These are phyloP conservation scores for Maniola jurtina DNA, from an alignment of 1,140 invertebrate species.

Conservation along the genomic window DNA sequence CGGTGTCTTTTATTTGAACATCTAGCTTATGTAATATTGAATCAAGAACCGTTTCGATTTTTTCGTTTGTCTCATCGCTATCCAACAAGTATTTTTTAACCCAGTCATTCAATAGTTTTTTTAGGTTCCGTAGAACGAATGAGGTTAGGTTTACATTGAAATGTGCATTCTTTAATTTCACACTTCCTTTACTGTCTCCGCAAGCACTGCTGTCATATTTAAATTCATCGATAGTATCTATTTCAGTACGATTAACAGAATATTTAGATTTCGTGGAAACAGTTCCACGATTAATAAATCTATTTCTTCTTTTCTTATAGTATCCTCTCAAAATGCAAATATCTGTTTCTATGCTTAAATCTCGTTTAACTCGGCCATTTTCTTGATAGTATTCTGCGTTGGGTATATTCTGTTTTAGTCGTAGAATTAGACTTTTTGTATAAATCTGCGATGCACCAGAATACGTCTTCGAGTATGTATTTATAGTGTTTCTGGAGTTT, in stretches of 20 bases:
- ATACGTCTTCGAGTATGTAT: conserved; percentile 46
- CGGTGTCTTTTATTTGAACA: conserved; percentile 29
- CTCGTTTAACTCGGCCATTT: conserved; percentile 47
- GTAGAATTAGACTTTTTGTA: conserved; percentile 41
- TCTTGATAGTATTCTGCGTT: conserved; percentile 37
- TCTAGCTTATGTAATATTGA: conserved; percentile 52
- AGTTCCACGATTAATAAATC: conserved; percentile 25
- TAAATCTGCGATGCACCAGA: conserved; percentile 44
- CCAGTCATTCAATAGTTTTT: conserved; percentile 52
- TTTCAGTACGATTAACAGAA: conserved; percentile 40
- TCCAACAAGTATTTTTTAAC: conserved; percentile 54
- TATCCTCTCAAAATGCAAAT: conserved; percentile 52
- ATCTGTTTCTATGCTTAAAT: conserved; percentile 60
- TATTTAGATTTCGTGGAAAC: conserved; percentile 43
- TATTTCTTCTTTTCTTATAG: conserved; percentile 43
- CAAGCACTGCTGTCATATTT: conserved; percentile 42
- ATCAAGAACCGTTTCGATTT: conserved; percentile 52
- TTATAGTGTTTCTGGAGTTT: conserved; percentile 49
- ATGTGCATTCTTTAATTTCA: conserved; percentile 23
- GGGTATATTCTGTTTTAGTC: conserved; percentile 41
- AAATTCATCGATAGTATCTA: conserved; percentile 38
- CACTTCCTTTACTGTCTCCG: conserved; percentile 46
- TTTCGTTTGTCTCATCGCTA: conserved; percentile 50
- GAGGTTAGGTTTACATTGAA: conserved; percentile 46
- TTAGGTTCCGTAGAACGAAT: conserved; percentile 58